phyloP scores from a whole-genome alignment of 1,140 invertebrate genomes.

The Daktulosphaira vitifoliae region DNA sequence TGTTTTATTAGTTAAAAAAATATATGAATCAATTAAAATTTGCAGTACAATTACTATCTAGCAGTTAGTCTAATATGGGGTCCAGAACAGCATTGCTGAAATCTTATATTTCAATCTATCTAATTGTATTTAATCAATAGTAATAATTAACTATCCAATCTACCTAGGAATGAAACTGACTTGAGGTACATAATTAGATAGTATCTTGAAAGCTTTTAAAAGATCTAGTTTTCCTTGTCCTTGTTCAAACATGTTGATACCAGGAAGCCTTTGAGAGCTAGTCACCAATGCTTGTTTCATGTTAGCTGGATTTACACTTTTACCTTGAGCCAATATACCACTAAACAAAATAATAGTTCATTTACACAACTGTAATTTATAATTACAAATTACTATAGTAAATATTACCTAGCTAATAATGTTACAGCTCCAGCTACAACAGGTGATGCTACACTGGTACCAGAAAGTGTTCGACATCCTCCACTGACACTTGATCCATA shows the following conservation, averaged over 20 bases:
- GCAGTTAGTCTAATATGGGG: no score
- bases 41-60: no score
- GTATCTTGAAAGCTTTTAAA: conserved; percentile 70
- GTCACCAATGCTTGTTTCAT: conserved; percentile 90
- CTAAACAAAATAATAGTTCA: conserved; percentile 36
- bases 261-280: conserved; percentile 71
- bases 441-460: conserved; percentile 90
- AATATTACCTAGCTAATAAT: conserved; percentile 52
- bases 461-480: conserved; percentile 80
- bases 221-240: conserved; percentile 89
- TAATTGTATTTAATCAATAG: no score
- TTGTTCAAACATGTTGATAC: conserved; percentile 94
- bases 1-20: no score
- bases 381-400: no score
- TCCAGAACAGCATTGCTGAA: no score
- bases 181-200: conserved; percentile 74
- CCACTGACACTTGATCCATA: conserved; percentile 78
- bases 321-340: conserved; percentile 41
- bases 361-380: neutral
- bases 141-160: no score
- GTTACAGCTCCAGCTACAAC: conserved; percentile 90
- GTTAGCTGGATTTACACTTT: conserved; percentile 79
- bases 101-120: no score
- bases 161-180: conserved; percentile 58
- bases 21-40: no score